Evolutionary conservation across 2,113 vertebrate species (phyloP).

Genomic region (Pardalotus punctatus): DNA sequence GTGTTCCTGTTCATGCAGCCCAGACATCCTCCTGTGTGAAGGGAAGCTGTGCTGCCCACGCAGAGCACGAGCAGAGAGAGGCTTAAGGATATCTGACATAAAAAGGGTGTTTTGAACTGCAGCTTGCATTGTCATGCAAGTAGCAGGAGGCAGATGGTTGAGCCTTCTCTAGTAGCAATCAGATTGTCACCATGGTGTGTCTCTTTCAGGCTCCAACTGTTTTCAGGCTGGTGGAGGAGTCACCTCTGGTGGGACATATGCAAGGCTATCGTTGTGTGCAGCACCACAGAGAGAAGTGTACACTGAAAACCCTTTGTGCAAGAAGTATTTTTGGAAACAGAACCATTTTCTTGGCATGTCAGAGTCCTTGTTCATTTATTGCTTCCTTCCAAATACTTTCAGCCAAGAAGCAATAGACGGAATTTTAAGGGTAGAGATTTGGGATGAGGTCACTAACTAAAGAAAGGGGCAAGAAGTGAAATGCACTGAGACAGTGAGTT

Average conservation of each 20-base stretch:
- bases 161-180: background rate
- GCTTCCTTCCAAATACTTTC: background rate
- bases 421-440: background rate
- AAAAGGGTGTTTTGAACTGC: background rate
- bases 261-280: background rate
- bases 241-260: conserved; percentile 21
- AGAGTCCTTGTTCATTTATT: conserved; percentile 19
- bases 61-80: background rate
- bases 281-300: background rate
- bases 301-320: background rate
- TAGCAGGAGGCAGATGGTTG: conserved; percentile 19
- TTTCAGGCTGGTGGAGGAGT: background rate
- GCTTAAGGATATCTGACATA: background rate
- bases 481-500: background rate
- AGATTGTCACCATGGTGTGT: background rate
- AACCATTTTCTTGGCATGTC: background rate
- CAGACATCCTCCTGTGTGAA: background rate
- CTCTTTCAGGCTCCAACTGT: conserved; percentile 38
- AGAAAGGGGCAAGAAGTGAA: background rate
- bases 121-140: background rate
- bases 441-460: background rate
- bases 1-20: background rate
- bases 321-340: background rate
- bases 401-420: background rate
- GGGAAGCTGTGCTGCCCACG: background rate